A percentile compares a stretch with the other conserved stretches of the same genome.
Evolutionary conservation across 2,113 vertebrate species (phyloP).

Genomic region (Megaptera novaeangliae): DNA sequence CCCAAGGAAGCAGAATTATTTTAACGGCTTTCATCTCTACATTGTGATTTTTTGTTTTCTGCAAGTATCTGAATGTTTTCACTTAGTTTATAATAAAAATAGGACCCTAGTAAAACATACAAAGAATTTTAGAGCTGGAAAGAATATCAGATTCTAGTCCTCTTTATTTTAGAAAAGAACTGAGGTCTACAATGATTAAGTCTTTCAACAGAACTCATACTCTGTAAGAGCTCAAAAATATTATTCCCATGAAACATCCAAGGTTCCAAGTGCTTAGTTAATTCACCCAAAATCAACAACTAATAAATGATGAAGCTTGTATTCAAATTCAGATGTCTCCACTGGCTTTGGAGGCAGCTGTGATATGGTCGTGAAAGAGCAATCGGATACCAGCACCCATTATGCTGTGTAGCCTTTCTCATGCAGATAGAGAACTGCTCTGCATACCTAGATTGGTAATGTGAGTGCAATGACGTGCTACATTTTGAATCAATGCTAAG

Average conservation of each 20-base stretch:
- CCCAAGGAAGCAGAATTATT: neutral
- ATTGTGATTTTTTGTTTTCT: neutral
- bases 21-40: neutral
- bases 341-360: neutral
- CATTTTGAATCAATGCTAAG: constrained; percentile 35
- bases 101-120: neutral
- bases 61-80: neutral
- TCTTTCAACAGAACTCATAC: neutral
- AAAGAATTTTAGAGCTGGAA: neutral
- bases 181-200: neutral
- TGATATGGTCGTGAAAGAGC: neutral
- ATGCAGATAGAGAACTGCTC: neutral
- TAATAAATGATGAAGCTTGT: neutral
- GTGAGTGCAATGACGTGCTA: neutral
- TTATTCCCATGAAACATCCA: neutral
- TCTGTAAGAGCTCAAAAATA: neutral
- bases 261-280: neutral
- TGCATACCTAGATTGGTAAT: neutral
- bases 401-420: neutral
- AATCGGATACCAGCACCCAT: neutral
- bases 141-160: neutral
- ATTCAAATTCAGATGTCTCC: neutral
- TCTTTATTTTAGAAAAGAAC: neutral
- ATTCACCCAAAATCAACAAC: neutral
- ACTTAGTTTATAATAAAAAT: neutral